Evolutionary conservation across 2,888 invertebrate genomes (phyloP).

Genomic region (Spicauda simplicius): DNA sequence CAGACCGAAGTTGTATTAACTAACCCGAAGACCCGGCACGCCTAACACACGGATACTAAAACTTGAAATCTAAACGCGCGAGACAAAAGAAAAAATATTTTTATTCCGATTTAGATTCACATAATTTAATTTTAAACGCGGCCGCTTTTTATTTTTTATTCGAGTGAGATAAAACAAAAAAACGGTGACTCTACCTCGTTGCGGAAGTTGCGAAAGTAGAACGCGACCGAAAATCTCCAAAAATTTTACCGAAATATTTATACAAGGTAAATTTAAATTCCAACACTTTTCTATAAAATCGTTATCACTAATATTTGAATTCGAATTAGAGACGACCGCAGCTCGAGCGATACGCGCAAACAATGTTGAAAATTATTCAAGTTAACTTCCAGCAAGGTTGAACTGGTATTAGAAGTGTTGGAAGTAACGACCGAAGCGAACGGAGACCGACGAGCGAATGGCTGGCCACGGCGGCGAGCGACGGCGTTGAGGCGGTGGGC

Average conservation of each 20-base stretch:
- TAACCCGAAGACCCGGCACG: constrained; percentile 44
- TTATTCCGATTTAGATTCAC: neutral
- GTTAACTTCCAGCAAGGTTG: constrained; percentile 59
- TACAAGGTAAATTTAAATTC: constrained; percentile 6
- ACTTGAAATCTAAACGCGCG: constrained; percentile 44
- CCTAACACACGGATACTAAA: constrained; percentile 27
- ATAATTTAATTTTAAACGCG: constrained; percentile 15
- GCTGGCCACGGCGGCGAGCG: constrained; percentile 54
- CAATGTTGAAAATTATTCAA: constrained; percentile 51
- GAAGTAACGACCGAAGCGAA: constrained; percentile 73
- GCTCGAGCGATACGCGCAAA: constrained; percentile 42
- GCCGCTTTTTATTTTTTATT: neutral
- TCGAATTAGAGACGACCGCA: constrained; percentile 41
- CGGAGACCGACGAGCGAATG: constrained; percentile 57
- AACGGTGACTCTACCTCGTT: constrained; percentile 62
- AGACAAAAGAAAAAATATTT: constrained; percentile 50
- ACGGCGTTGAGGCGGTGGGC: constrained; percentile 61
- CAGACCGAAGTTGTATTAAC: constrained; percentile 55
- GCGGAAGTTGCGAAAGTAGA: constrained; percentile 79
- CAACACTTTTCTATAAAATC: constrained; percentile 55
- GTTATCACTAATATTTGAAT: constrained; percentile 54
- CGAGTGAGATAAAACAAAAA: constrained; percentile 39
- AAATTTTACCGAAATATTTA: constrained; percentile 29
- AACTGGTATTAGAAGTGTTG: constrained; percentile 45
- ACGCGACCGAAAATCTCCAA: constrained; percentile 64